Evolutionary conservation across 2,113 vertebrate species (phyloP).

Genomic region (Pteronura brasiliensis): DNA sequence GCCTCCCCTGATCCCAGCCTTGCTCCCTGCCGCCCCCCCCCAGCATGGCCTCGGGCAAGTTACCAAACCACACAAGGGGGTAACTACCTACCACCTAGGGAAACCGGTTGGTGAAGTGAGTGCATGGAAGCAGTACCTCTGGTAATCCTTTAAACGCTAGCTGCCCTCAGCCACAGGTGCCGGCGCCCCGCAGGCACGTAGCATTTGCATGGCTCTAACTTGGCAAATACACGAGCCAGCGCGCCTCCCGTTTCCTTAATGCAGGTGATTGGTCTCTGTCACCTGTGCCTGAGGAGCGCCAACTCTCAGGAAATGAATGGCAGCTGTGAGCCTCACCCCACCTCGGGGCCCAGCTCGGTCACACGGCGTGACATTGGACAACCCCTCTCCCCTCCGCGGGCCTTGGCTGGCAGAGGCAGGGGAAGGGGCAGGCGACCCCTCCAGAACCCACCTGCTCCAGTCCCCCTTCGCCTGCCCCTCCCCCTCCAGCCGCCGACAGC

Average conservation of each 20-base stretch:
- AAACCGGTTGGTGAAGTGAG: neutral
- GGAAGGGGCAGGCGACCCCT: neutral
- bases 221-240: neutral
- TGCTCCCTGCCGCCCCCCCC: neutral
- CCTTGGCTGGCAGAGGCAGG: neutral
- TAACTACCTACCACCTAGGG: neutral
- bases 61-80: neutral
- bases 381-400: neutral
- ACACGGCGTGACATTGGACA: fast-evolving
- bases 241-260: neutral
- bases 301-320: neutral
- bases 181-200: fast-evolving
- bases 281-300: neutral
- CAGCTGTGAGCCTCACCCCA: neutral
- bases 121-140: neutral
- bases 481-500: neutral
- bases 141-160: neutral
- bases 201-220: neutral
- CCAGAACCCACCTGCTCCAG: neutral
- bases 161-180: neutral
- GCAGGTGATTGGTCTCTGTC: neutral
- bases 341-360: neutral
- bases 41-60: neutral
- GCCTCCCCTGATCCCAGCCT: neutral
- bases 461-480: neutral